phyloP scores from a whole-genome alignment of 2,797 vertebrate genomes.

The Morus bassanus region DNA sequence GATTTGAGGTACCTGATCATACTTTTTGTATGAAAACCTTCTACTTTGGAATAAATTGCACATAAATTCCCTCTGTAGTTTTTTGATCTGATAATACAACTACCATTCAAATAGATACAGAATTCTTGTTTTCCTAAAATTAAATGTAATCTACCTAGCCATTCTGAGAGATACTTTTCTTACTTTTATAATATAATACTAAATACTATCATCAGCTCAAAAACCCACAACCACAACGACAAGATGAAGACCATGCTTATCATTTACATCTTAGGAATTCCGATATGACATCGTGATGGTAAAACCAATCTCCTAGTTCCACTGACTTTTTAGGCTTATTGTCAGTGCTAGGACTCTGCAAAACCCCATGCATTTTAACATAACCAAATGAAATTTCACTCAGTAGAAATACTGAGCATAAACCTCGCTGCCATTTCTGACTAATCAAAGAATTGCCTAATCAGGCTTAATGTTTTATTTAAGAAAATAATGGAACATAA shows the following conservation, averaged over 20 bases:
- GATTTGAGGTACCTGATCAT: background rate
- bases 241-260: background rate
- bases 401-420: background rate
- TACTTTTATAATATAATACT: background rate
- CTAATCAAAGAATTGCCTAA: background rate
- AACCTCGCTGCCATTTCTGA: background rate
- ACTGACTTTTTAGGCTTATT: background rate
- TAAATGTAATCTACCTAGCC: background rate
- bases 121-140: background rate
- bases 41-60: background rate
- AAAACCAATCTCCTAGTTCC: background rate
- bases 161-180: background rate
- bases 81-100: background rate
- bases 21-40: background rate
- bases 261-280: background rate
- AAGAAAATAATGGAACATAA: background rate
- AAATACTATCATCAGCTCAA: background rate
- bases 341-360: background rate
- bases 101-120: background rate
- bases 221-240: background rate
- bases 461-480: background rate
- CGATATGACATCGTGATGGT: background rate
- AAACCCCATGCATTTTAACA: background rate
- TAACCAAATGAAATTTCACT: background rate
- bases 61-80: background rate